Base-by-base conservation (phyloP, 2,113 vertebrate species). In the Macquaria australasica region DNA sequence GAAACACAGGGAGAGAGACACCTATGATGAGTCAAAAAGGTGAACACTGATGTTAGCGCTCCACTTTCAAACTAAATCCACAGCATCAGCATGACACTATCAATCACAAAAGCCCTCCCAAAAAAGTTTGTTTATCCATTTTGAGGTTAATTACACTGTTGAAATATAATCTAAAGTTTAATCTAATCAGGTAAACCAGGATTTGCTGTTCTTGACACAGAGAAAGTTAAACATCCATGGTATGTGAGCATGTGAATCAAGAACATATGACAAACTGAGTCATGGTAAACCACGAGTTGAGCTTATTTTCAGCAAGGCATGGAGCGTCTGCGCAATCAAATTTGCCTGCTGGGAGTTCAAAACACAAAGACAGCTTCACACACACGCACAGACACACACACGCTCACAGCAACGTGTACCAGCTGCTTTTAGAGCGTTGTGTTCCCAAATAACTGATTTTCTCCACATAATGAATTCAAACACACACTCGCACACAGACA, bases 271-370 rank as follows among this genome's bases (percentile, higher is more conserved):
- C 81, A 73, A 68, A 82, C 58, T 60, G 68, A 85, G 88, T 85
- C 85, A 90, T 73, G 78, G 80, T 77, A 75, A 82, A 91, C 81
- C 88, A 94, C 81, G 69, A 83, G 91, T 84, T 90, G 23, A 82
- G 78, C 77, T 87, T 89, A 90, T 92, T 92, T 88, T 81, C 71
- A 86, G 84, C 56, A 5, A 67, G 43, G 51, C 70, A 83, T 31
- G 77, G 83, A 70, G 67, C 73, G 67, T 79, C 85, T 60, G 67
- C 14, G 20, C 84, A 88, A 93, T 89, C 74, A 50, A 73, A 92
- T 91, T 82, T 86, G 79, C 82, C 82, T 74, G 69, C 73, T 62
- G 55, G 76, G 74, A 82, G 76, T 63, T 88, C 8, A 37, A 76
- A 91, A 77, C 48, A 81, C 72, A 84, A 73, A 82, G 84, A 69